Conservation (phyloP, 2,113 vertebrate genomes). For the Eonycteris spelaea region DNA sequence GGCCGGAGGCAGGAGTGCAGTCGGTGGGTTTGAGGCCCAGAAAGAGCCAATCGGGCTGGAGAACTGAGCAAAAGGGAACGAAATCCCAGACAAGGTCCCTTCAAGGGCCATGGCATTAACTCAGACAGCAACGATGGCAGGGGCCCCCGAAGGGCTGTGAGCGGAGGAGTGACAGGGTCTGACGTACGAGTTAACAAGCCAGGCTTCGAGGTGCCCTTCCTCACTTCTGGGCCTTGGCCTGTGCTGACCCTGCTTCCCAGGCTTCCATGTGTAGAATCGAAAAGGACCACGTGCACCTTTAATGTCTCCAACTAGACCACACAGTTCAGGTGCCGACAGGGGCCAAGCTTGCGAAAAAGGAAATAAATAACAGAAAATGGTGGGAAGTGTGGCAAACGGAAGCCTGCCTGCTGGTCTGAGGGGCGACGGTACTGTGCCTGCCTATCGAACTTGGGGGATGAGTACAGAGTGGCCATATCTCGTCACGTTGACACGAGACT, state of each 20-base stretch:
- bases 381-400: background rate
- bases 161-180: fast-evolving
- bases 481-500: background rate
- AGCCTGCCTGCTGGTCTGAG: no score
- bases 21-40: background rate
- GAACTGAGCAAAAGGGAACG: background rate
- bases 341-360: background rate
- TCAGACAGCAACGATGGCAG: no score
- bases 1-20: fast-evolving
- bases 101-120: fast-evolving
- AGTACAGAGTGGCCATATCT: fast-evolving
- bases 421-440: no score
- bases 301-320: background rate
- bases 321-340: background rate
- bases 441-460: background rate
- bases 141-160: no score
- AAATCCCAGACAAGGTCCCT: background rate
- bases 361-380: background rate
- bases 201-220: no score
- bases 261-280: background rate
- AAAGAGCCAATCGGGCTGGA: background rate
- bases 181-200: background rate
- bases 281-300: fast-evolving
- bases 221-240: no score
- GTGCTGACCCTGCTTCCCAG: no score